Conservation (phyloP, 2,797 vertebrate genomes). For the Menidia menidia region DNA sequence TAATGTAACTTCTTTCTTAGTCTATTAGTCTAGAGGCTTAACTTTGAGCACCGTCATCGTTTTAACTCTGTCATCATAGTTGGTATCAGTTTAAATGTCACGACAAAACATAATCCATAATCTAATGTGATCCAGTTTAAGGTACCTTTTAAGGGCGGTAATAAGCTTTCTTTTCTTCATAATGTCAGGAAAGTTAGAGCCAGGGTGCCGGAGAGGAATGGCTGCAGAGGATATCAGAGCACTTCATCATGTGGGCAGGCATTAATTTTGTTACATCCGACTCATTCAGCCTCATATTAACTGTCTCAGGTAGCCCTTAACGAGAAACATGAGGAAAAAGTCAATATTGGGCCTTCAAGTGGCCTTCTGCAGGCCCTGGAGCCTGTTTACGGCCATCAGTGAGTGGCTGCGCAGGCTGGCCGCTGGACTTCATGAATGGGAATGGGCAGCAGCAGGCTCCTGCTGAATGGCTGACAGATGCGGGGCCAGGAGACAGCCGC, state of each 20-base stretch:
- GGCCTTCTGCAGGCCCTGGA: constrained; percentile 58
- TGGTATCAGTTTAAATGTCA: no score
- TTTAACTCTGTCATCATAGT: not conserved
- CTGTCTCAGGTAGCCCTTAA: constrained; percentile 44
- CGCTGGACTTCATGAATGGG: constrained; percentile 78
- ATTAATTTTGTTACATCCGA: constrained; percentile 22
- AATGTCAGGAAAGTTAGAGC: no score
- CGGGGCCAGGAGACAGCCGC: constrained; percentile 32
- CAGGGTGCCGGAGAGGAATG: no score
- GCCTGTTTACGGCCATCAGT: constrained; percentile 57
- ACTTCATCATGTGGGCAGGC: constrained; percentile 6
- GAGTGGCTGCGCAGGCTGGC: constrained; percentile 52
- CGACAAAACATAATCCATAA: no score
- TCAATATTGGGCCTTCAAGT: constrained; percentile 65
- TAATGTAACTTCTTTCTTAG: not conserved
- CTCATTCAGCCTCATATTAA: constrained; percentile 54
- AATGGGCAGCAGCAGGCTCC: constrained; percentile 46
- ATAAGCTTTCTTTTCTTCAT: no score
- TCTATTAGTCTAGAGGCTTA: not conserved
- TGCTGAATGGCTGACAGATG: constrained; percentile 71
- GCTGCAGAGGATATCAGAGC: no score
- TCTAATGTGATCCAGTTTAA: no score
- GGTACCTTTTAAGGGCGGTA: no score
- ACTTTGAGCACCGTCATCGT: not conserved
- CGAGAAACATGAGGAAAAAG: constrained; percentile 67